phyloP scores from a whole-genome alignment of 2,888 invertebrate genomes.

The Elegia similella region DNA sequence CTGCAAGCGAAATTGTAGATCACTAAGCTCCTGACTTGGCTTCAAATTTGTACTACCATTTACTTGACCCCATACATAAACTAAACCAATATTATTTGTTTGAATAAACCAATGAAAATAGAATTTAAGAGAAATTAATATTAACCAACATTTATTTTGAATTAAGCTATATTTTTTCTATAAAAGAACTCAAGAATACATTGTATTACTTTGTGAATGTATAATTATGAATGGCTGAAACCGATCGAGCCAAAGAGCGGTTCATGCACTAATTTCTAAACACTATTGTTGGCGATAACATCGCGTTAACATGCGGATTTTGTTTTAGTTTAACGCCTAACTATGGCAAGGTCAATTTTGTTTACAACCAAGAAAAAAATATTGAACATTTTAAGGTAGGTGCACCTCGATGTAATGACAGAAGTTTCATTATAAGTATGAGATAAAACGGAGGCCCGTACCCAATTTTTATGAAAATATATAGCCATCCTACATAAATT shows the following conservation, averaged over 20 bases:
- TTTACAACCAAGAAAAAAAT: background rate
- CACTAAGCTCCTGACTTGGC: slow-evolving; percentile 3
- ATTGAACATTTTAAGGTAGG: background rate
- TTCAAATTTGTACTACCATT: background rate
- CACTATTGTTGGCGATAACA: slow-evolving; percentile 6
- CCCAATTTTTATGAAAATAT: too few relatives aligned
- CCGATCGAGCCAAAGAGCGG: background rate
- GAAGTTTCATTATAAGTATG: too few relatives aligned
- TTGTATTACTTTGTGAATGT: background rate
- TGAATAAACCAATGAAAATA: too few relatives aligned
- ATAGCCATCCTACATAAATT: too few relatives aligned
- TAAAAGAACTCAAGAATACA: background rate
- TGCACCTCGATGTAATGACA: too few relatives aligned
- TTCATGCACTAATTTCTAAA: slow-evolving; percentile 1
- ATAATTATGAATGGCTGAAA: background rate
- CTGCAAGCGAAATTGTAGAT: slow-evolving; percentile 41
- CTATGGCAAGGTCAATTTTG: background rate
- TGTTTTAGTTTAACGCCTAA: background rate
- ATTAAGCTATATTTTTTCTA: background rate
- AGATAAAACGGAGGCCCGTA: too few relatives aligned
- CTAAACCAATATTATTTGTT: too few relatives aligned
- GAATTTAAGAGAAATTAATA: too few relatives aligned
- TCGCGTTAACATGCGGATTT: background rate
- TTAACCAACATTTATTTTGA: background rate
- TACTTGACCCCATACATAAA: too few relatives aligned